Conservation (phyloP, 2,797 vertebrate genomes). For the Diplodus sargus region DNA sequence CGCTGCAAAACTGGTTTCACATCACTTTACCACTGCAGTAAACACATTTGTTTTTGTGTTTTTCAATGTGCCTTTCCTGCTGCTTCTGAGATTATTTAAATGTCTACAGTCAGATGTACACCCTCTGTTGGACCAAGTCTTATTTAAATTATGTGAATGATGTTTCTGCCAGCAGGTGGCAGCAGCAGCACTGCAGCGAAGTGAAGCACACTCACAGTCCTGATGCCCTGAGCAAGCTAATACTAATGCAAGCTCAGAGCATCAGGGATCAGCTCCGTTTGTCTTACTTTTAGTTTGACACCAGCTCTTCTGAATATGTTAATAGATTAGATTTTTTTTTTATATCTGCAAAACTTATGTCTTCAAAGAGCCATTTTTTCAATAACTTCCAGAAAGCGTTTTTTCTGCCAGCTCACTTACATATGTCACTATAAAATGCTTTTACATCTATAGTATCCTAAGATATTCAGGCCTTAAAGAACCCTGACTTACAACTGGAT, state of each 20-base stretch:
- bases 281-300: constrained; percentile 42
- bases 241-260: background rate
- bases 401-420: background rate
- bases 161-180: constrained; percentile 75
- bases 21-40: background rate
- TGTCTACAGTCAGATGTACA: background rate
- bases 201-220: constrained; percentile 1
- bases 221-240: too few species aligned
- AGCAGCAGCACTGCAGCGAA: constrained; percentile 70
- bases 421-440: background rate
- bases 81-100: background rate
- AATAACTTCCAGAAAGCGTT: background rate
- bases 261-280: constrained; percentile 29
- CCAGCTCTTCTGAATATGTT: constrained; percentile 11
- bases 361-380: background rate
- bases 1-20: constrained; percentile 8
- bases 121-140: background rate
- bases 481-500: background rate
- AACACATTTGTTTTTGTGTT: background rate
- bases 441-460: background rate
- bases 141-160: background rate
- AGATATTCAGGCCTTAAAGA: background rate
- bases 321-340: background rate
- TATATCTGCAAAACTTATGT: constrained; percentile 1
- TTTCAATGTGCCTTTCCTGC: background rate